Base-by-base conservation (phyloP, 2,113 vertebrate genomes). In the Syngnathoides biaculeatus region DNA sequence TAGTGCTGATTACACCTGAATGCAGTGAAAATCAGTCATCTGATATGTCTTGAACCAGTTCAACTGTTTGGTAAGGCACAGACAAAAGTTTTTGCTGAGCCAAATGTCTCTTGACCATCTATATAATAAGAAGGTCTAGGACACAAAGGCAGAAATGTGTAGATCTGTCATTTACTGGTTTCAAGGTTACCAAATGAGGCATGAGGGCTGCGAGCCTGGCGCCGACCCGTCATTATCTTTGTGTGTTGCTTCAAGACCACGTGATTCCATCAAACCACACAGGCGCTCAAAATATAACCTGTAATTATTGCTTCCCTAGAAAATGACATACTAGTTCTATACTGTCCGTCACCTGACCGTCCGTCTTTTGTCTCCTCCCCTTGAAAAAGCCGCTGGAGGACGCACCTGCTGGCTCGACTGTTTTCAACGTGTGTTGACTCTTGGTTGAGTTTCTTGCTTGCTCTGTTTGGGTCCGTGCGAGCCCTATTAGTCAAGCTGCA, bases 381-480 rank as follows among this genome's bases (percentile, higher is more conserved):
- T 73, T 82, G 65, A 65, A 67, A 52, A 70, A 38, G 55, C 59
- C 58, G 65, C 35, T 17, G n/a, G 60, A 59, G 68, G 59, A 42
- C 61, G 65, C 83, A 87, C 70, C 79, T 87, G 83, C 63, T 57
- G 65, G 60, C 63, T 68, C 61, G 30, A 71, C 79, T 87, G 74
- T 83, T 78, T 17, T n/a, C 10, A 60, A 24, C 10, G 7, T 27
- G 43, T 39, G 56, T 64, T 38, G 20, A 20, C 10, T 65, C 7
- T 53, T 73, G 67, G 39, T 72, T 73, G 76, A 79, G 73, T 78
- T 66, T 62, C 81, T 68, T 67, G 26, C 69, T 82, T 84, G 79
- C 74, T 69, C 57, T 67, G 79, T 71, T 68, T 69, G 24, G 20
- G 47, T 67, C 24, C 27, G 48, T 63, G 50, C 61, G 40, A 69